These are phyloP conservation scores for Halichoerus grypus DNA, from an alignment of 2,113 vertebrate species.

Conservation along the genomic window DNA sequence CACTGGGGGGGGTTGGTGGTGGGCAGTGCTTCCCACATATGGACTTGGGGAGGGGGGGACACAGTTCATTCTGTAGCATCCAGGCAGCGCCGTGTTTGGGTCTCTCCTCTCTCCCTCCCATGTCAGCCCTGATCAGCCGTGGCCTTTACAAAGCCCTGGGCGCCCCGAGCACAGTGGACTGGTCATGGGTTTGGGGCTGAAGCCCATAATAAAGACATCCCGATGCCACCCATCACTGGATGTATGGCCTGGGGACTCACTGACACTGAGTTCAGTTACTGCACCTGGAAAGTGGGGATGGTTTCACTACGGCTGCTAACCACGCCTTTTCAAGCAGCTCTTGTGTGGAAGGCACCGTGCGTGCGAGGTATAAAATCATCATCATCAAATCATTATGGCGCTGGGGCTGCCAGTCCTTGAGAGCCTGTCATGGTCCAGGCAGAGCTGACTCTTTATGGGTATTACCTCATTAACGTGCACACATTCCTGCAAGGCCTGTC, in stretches of 20 bases:
- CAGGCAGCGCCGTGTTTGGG: not conserved
- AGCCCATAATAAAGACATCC: not conserved
- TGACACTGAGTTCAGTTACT: not conserved
- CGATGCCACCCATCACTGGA: not conserved
- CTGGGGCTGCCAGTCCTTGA: not conserved
- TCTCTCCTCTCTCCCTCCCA: not conserved
- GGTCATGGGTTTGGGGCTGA: not conserved
- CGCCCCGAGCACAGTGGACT: not conserved
- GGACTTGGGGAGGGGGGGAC: not conserved
- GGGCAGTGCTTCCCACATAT: not conserved
- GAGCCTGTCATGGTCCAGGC: not conserved
- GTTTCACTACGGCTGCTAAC: not conserved
- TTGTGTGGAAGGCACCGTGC: not conserved
- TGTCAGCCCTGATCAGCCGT: not conserved
- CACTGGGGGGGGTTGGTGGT: not conserved
- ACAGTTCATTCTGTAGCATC: not conserved
- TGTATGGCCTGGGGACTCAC: not conserved
- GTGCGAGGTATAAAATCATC: not conserved
- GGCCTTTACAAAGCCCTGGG: not conserved
- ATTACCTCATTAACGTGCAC: not conserved
- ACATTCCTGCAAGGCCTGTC: not conserved
- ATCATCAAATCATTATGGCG: fast-evolving
- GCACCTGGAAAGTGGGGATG: not conserved
- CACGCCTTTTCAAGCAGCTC: not conserved
- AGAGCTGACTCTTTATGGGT: too few relatives aligned